Conservation (phyloP, 2,113 vertebrate genomes). For the Corythoichthys haematopterus region DNA sequence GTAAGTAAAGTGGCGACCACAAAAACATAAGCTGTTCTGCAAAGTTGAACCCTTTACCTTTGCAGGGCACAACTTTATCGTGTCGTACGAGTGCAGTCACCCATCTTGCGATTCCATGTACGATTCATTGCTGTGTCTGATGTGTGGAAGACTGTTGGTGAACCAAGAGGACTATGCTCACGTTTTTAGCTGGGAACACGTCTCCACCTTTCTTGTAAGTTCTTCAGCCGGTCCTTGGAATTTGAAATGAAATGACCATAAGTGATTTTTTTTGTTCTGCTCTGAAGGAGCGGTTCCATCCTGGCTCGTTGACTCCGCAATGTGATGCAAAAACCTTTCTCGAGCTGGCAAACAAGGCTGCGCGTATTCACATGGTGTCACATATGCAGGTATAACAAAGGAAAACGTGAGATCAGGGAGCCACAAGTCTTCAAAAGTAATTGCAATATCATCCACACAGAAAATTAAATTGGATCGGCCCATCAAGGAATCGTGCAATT, state of each 20-base stretch:
- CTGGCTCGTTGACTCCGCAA: slow-evolving; percentile 26
- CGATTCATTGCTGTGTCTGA: slow-evolving; percentile 39
- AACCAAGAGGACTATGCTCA: slow-evolving; percentile 18
- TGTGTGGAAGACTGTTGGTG: slow-evolving; percentile 34
- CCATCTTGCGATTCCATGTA: accelerated
- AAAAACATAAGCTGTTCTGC: not conserved
- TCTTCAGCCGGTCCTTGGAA: not conserved
- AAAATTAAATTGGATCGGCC: not conserved
- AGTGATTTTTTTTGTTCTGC: not conserved
- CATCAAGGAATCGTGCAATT: slow-evolving; percentile 16
- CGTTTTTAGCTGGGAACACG: slow-evolving; percentile 45
- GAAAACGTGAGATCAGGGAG: not conserved
- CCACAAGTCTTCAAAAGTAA: not conserved
- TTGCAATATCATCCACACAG: slow-evolving; percentile 15
- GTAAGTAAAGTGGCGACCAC: slow-evolving; percentile 26
- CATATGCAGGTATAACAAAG: slow-evolving; percentile 38
- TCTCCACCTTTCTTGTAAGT: slow-evolving; percentile 50
- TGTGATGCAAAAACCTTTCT: slow-evolving; percentile 19
- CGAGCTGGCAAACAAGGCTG: slow-evolving; percentile 56
- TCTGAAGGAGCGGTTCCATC: slow-evolving; percentile 32
- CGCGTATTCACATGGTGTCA: not conserved
- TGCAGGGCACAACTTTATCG: slow-evolving; percentile 48
- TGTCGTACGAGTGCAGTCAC: not conserved
- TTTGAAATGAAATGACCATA: not conserved
- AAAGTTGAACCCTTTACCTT: not conserved